Evolutionary conservation across 2,797 vertebrate species (phyloP).

Genomic region (Xyrichtys novacula): DNA sequence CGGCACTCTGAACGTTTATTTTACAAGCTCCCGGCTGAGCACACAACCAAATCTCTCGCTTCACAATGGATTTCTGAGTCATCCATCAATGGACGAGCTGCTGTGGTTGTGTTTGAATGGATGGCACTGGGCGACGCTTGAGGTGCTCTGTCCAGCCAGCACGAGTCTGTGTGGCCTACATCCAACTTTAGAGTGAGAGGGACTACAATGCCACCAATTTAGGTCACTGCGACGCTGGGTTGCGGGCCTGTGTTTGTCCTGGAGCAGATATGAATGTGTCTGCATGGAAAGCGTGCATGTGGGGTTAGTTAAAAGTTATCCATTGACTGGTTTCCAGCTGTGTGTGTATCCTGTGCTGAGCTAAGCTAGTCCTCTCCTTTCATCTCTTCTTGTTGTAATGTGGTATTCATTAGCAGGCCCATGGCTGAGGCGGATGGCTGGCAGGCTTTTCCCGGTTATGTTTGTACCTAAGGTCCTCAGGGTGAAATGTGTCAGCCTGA

Average conservation of each 20-base stretch:
- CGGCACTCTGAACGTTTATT: constrained; percentile 41
- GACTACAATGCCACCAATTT: constrained; percentile 34
- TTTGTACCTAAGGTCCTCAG: constrained; percentile 46
- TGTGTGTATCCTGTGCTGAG: constrained; percentile 54
- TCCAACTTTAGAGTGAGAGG: constrained; percentile 31
- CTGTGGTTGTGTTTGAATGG: constrained; percentile 29
- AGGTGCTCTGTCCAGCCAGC: constrained; percentile 44
- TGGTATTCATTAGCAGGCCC: constrained; percentile 66
- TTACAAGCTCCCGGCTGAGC: constrained; percentile 52
- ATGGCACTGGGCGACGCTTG: constrained; percentile 23
- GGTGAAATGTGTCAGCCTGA: constrained; percentile 63
- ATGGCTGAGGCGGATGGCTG: constrained; percentile 46
- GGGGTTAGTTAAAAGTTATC: constrained; percentile 34
- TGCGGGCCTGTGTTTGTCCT: constrained; percentile 23
- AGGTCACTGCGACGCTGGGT: constrained; percentile 59
- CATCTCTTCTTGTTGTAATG: constrained; percentile 25
- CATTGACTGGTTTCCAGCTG: constrained; percentile 60
- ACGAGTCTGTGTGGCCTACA: constrained; percentile 51
- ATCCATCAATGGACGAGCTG: constrained; percentile 57
- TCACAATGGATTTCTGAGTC: constrained; percentile 59
- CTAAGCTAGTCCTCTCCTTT: constrained; percentile 32
- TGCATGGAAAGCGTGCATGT: constrained; percentile 20
- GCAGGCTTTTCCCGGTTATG: constrained; percentile 60
- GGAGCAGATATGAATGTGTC: constrained; percentile 22
- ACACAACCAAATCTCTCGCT: constrained; percentile 59